Base-by-base conservation (phyloP, 1,140 invertebrate genomes). In the Parasteatoda tepidariorum region DNA sequence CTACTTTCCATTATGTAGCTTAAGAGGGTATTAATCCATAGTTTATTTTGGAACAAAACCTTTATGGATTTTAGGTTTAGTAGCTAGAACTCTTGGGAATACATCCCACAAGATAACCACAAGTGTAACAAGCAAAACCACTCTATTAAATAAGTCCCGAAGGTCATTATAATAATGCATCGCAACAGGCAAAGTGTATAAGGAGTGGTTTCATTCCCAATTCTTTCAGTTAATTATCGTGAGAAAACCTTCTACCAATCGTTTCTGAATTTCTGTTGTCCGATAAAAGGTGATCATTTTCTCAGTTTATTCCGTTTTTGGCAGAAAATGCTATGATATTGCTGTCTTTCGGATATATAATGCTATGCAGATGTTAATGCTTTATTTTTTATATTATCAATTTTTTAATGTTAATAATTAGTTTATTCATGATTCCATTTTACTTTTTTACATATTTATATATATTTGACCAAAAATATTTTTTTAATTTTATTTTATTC, bases 1-100 rank as follows among this genome's bases (percentile, higher is more conserved):
- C 70, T 54, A 3, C 24, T 31, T 31, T 71, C 78, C 78, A 82
- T 82, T 82, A 82, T 82, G 66, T 82, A 70, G 15, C 66, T 70
- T 82, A 82, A 82, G 70, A 55, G 81, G 59, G 68, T 83, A 83
- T 83, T 74, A 73, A 83, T 83, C 57, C 81, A 26, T 15, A 64
- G 70, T 62, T 73, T 83, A 73, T 83, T 83, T 83, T 74, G 57
- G 70, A 73, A 62, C 78, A 48, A 71, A 54, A 54, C 59, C 33
- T 83, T 34, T 64, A 73, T 66, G 81, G 61, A 83, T 83, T 66
- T 62, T 18, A 41, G 34, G 66, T 33, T 15, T 54, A 30, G 31
- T n/a, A 22, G 13, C 26, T 48, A 30, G 5, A 24, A n/a, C 78
- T 70, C 66, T 15, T 2, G 70, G 68, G 81, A 54, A 15, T n/a